These are phyloP conservation scores for Ceratitis capitata DNA, from an alignment of 1,140 invertebrate species.

Conservation along the genomic window DNA sequence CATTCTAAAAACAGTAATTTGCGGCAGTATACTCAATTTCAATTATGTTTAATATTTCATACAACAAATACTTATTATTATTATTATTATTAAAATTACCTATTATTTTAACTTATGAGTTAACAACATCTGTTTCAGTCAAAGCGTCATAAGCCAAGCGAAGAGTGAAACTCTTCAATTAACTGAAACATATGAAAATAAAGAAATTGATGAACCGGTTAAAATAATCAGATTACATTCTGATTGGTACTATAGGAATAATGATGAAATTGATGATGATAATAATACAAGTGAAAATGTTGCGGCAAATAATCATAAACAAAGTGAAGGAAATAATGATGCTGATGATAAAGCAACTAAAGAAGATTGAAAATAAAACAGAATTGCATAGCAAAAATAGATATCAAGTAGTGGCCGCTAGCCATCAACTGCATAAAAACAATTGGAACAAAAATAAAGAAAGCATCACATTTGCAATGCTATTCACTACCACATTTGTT, in stretches of 20 bases:
- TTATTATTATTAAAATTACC: background rate
- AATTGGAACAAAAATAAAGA: background rate
- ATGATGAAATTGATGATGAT: background rate
- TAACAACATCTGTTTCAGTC: background rate
- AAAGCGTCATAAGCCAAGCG: background rate
- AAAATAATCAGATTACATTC: background rate
- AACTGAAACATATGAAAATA: background rate
- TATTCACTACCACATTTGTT: background rate
- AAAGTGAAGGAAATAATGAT: background rate
- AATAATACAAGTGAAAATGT: background rate
- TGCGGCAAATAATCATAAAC: background rate
- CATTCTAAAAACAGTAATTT: slow-evolving; percentile 27
- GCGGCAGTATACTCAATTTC: slow-evolving; percentile 34
- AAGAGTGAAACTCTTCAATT: background rate
- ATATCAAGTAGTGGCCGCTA: background rate
- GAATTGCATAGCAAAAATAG: too few species aligned
- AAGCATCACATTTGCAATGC: background rate
- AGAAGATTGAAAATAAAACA: background rate
- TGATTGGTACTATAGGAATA: background rate
- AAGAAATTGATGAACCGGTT: background rate
- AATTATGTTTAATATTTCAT: background rate
- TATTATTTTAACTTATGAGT: background rate
- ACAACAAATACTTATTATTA: background rate
- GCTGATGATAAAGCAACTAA: background rate
- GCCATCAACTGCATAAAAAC: background rate